Percentiles rank a stretch among this genome's conserved stretches.
Conservation (phyloP, 2,888 invertebrate species). For the Girardia tigrina region DNA sequence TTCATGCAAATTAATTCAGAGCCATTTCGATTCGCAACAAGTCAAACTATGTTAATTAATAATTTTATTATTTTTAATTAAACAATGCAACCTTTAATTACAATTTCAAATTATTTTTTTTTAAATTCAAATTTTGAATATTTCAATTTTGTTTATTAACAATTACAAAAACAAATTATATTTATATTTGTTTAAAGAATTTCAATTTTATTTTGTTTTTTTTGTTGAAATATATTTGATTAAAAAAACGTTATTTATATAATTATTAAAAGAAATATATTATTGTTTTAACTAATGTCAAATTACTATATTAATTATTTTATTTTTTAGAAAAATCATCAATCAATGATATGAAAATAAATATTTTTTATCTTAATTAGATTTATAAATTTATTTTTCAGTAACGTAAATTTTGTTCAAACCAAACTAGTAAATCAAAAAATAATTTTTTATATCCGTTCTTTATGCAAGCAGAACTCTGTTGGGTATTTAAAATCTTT, state of each 20-base stretch:
- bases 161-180: neutral
- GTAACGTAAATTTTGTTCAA: too few species aligned
- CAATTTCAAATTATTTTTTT: neutral
- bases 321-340: neutral
- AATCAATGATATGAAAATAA: neutral
- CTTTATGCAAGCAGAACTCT: too few species aligned
- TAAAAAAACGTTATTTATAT: too few species aligned
- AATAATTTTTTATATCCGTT: too few species aligned
- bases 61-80: slow-evolving; percentile 3
- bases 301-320: neutral
- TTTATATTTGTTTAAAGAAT: neutral
- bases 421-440: too few species aligned
- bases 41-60: slow-evolving; percentile 13
- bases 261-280: neutral
- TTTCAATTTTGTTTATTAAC: neutral
- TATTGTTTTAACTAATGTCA: neutral
- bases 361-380: neutral
- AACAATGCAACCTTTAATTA: slow-evolving; percentile 23
- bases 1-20: slow-evolving; percentile 17
- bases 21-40: slow-evolving; percentile 16
- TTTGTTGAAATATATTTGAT: too few species aligned
- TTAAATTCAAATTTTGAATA: neutral
- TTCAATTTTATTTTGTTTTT: neutral
- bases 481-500: too few species aligned
- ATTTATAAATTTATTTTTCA: neutral